phyloP scores from a whole-genome alignment of 2,113 vertebrate species.

The Struthidea cinerea region DNA sequence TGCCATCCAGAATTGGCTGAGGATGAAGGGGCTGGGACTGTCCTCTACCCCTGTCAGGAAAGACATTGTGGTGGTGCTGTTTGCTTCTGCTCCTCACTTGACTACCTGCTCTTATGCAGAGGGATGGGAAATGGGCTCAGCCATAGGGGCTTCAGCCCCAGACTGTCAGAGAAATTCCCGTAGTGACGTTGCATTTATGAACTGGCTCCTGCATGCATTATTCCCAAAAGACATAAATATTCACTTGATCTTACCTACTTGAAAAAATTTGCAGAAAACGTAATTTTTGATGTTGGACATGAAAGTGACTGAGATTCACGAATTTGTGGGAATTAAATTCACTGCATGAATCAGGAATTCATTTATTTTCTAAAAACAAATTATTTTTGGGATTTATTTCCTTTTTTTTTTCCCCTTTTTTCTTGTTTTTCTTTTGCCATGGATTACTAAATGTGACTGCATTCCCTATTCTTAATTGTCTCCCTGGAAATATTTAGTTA shows the following conservation, averaged over 20 bases:
- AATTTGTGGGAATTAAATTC: neutral
- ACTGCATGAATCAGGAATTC: rapidly evolving
- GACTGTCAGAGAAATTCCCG: neutral
- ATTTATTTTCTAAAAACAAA: neutral
- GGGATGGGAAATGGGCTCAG: neutral
- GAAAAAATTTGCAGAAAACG: neutral
- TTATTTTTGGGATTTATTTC: neutral
- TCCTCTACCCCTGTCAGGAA: neutral
- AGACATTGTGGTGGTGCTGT: neutral
- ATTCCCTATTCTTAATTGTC: neutral
- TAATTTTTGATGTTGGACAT: neutral
- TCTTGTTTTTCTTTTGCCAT: neutral
- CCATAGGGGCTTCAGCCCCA: neutral
- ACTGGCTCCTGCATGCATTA: neutral
- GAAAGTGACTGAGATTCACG: neutral
- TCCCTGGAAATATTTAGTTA: neutral
- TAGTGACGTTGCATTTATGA: rapidly evolving
- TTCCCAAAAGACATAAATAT: neutral
- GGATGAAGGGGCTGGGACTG: neutral
- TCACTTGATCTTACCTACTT: neutral
- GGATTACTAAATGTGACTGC: neutral
- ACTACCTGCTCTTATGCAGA: neutral
- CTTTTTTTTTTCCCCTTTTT: neutral
- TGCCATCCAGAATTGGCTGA: neutral
- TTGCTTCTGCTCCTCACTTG: neutral